Evolutionary conservation across 2,888 invertebrate genomes (phyloP).

Genomic region (Cerastoderma edule): DNA sequence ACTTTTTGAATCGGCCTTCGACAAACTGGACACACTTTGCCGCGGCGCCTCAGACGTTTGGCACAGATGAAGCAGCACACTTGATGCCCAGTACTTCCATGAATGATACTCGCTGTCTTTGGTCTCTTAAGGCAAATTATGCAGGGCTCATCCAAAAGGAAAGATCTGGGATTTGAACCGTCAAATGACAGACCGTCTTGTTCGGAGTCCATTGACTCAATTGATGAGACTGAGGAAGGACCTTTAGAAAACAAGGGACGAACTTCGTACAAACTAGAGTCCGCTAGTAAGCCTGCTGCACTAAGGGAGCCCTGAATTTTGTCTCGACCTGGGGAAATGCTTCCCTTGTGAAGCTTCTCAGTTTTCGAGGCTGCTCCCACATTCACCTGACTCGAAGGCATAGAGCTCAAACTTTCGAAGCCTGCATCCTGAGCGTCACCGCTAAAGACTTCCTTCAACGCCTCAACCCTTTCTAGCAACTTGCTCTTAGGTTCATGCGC

Average conservation of each 20-base stretch:
- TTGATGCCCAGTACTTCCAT: slow-evolving; percentile 83
- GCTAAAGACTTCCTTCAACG: no score
- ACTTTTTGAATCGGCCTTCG: slow-evolving; percentile 82
- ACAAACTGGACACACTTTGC: slow-evolving; percentile 83
- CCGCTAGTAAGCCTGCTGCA: not conserved
- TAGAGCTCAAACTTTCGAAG: not conserved
- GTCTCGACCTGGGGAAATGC: no score
- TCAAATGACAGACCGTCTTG: not conserved
- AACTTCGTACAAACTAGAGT: not conserved
- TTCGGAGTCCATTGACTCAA: slow-evolving; percentile 13
- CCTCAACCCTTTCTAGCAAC: not conserved
- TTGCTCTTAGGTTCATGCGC: not conserved
- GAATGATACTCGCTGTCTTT: slow-evolving; percentile 82
- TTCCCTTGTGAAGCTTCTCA: no score
- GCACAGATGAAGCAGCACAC: slow-evolving; percentile 83
- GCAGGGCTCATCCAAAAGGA: slow-evolving; percentile 66
- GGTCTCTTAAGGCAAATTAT: slow-evolving; percentile 78
- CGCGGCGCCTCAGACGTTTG: slow-evolving; percentile 75
- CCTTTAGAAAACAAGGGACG: slow-evolving; percentile 9
- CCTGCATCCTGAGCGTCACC: no score
- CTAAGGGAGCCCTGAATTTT: no score
- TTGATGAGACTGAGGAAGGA: slow-evolving; percentile 18
- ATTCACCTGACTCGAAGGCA: not conserved
- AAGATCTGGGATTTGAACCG: not conserved
- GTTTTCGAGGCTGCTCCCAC: no score